These are phyloP conservation scores for Petrocephalus microphthalmus DNA, from an alignment of 2,113 vertebrate genomes.

Conservation along the genomic window DNA sequence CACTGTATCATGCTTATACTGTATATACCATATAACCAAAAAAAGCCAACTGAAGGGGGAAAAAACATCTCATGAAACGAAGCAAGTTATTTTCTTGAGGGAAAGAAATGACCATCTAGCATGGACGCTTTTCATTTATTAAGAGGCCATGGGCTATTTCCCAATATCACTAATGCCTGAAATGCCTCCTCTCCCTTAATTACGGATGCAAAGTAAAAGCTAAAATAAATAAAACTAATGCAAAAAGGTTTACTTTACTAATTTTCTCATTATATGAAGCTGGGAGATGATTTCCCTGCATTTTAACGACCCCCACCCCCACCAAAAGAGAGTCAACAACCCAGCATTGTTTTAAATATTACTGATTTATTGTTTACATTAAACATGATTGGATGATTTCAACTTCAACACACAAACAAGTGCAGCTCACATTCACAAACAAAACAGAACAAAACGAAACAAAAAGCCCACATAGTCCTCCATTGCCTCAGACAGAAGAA, in stretches of 20 bases:
- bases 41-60: not conserved
- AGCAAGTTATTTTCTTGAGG: constrained; percentile 3
- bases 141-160: not conserved
- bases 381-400: not conserved
- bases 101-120: constrained; percentile 7
- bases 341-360: not conserved
- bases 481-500: not conserved
- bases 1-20: no score
- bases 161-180: not conserved
- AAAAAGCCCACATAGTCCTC: not conserved
- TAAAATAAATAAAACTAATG: not conserved
- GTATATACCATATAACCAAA: not conserved
- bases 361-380: not conserved
- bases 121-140: not conserved
- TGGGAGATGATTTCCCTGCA: not conserved
- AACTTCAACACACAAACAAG: not conserved
- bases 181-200: not conserved
- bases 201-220: not conserved
- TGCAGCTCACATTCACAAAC: not conserved
- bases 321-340: not conserved
- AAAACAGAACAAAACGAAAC: not conserved
- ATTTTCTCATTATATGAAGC: not conserved
- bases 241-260: not conserved
- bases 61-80: not conserved
- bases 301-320: not conserved